Evolutionary conservation across 2,888 invertebrate genomes (phyloP), one percentile per base, ranked within the genome.

Genomic region (Scaptomyza cyrtandrae): DNA sequence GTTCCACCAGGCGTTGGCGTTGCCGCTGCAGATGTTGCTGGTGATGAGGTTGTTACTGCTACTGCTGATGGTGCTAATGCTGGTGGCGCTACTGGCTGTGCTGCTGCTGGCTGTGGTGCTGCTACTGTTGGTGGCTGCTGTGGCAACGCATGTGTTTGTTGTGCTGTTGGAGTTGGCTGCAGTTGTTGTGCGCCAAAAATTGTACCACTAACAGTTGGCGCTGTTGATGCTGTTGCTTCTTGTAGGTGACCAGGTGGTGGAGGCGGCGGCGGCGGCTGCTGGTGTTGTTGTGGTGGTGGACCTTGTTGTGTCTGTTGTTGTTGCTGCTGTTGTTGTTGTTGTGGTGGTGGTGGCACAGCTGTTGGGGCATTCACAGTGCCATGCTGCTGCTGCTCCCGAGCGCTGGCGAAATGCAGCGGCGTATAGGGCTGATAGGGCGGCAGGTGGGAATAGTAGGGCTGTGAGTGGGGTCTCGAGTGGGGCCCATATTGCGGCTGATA

Each of bases 401-500:
- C 57, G 16, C 69, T 75, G 16, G 73, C 64, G 27, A 74, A 75
- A 24, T 78, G 75, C 57, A 75, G 29, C 64, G 61, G 75, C 10
- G 78, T 60, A 16, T 75, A 91, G 48, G 92, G 92, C 74, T 92
- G 92, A 64, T 92, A 92, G 48, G 90, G 90, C 6, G 91, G 90
- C 71, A 92, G 91, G 14, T 92, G 91, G 58, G 92, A 89, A 65
- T 91, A 91, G 54, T 91, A 91, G 6, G 91, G 89, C 67, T 92
- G 91, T 6, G 91, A 50, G 19, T 50, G 50, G 35, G 49, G 87
- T 14, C 88, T 70, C 10, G 92, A 91, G 78, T 92, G 91, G 0
- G 91, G 90, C 2, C 90, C 91, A 65, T 92, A 92, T 60, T 92
- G 93, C 9, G 92, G 91, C 68, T 92, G 91, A 77, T 92, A 92